phyloP scores from a whole-genome alignment of 2,888 invertebrate genomes.

The Thereva unica region DNA sequence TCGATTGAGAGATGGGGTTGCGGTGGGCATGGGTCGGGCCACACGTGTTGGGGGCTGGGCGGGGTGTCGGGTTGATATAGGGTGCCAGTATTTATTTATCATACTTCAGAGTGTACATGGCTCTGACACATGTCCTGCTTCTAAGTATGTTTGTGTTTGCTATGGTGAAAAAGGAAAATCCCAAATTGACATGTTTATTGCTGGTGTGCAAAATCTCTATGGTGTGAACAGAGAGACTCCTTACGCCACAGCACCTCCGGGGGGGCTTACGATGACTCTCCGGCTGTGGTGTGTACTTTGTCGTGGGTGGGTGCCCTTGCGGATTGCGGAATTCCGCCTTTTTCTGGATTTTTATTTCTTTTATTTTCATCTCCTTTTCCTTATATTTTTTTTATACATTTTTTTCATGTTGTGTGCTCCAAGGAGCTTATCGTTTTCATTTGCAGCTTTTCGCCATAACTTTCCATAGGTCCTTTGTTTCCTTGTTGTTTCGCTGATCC shows the following conservation, averaged over 20 bases:
- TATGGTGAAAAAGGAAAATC: slow-evolving; percentile 19
- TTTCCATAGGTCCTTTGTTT: slow-evolving; percentile 25
- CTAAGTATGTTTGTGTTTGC: slow-evolving; percentile 33
- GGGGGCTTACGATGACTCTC: neutral
- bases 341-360: slow-evolving; percentile 21
- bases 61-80: too few relatives aligned
- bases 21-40: neutral
- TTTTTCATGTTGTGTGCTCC: neutral
- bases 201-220: slow-evolving; percentile 27
- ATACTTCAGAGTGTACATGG: slow-evolving; percentile 21
- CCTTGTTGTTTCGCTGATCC: slow-evolving; percentile 4
- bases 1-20: slow-evolving; percentile 3
- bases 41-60: too few relatives aligned
- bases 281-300: neutral
- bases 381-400: slow-evolving; percentile 9
- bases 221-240: slow-evolving; percentile 26
- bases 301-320: slow-evolving; percentile 9
- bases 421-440: slow-evolving; percentile 33
- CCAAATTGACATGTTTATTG: slow-evolving; percentile 35
- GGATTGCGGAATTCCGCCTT: slow-evolving; percentile 14
- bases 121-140: slow-evolving; percentile 31
- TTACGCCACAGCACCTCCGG: slow-evolving; percentile 13
- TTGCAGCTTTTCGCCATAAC: slow-evolving; percentile 35
- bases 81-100: slow-evolving; percentile 30
- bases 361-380: neutral